These are phyloP conservation scores for Neoseiulus cucumeris DNA, from an alignment of 1,140 invertebrate species.

Conservation along the genomic window DNA sequence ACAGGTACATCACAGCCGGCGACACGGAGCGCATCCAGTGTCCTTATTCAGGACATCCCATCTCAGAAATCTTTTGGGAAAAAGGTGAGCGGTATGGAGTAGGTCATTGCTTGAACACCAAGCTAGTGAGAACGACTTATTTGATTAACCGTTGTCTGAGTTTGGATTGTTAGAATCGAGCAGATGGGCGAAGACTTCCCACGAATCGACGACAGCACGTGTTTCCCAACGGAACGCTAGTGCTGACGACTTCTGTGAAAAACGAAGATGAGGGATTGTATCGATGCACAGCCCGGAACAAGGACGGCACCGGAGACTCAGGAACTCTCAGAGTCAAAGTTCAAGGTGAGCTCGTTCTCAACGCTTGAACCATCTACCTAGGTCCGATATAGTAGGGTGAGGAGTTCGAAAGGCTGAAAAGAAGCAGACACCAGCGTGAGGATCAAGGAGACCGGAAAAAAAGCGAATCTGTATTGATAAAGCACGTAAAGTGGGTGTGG, in stretches of 20 bases:
- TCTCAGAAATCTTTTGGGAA: slow-evolving; percentile 81
- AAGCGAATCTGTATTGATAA: too few relatives aligned
- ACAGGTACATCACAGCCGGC: slow-evolving; percentile 57
- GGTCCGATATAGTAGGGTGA: too few relatives aligned
- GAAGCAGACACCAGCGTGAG: too few relatives aligned
- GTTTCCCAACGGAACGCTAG: slow-evolving; percentile 48
- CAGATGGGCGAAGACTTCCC: slow-evolving; percentile 45
- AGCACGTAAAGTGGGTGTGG: too few relatives aligned
- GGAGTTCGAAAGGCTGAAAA: too few relatives aligned
- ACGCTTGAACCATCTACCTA: too few relatives aligned
- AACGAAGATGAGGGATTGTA: slow-evolving; percentile 32
- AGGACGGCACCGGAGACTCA: slow-evolving; percentile 30
- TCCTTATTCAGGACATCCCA: slow-evolving; percentile 80
- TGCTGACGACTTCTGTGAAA: slow-evolving; percentile 33
- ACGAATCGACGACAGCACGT: slow-evolving; percentile 28
- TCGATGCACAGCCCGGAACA: slow-evolving; percentile 30
- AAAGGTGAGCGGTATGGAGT: slow-evolving; percentile 40
- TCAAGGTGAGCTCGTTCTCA: slow-evolving; percentile 26
- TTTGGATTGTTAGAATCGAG: not conserved
- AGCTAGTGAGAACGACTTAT: not conserved
- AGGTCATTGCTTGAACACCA: not conserved
- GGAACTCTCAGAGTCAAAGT: slow-evolving; percentile 30
- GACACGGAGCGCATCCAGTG: slow-evolving; percentile 69
- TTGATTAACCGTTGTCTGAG: too few relatives aligned
- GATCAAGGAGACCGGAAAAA: too few relatives aligned